phyloP scores from a whole-genome alignment of 2,797 vertebrate species.

The Premnoplex brunnescens region DNA sequence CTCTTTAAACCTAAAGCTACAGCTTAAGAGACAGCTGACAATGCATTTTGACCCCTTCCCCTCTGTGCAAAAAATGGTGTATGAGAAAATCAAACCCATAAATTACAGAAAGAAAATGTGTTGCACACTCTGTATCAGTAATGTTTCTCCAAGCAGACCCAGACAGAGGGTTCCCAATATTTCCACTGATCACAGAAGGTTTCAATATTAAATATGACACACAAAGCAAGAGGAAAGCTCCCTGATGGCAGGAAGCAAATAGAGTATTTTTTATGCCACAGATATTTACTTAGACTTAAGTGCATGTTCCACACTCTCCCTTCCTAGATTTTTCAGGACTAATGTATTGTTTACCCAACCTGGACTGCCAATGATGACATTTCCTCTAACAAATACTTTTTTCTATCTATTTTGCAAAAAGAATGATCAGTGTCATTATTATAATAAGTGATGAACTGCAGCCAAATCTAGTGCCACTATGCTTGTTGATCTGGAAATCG shows the following conservation, averaged over 20 bases:
- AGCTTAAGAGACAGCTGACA: not conserved
- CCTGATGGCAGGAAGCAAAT: not conserved
- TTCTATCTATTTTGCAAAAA: not conserved
- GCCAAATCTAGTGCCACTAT: not conserved
- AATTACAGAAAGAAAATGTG: not conserved
- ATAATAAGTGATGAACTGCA: accelerated
- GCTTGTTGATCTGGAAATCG: not conserved
- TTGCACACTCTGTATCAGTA: not conserved
- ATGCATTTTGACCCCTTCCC: not conserved
- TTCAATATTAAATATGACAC: slow-evolving; percentile 11
- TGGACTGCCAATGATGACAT: not conserved
- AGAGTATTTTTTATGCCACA: not conserved
- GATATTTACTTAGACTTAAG: not conserved
- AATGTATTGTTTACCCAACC: not conserved
- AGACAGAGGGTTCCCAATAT: not conserved
- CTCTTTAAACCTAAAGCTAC: not conserved
- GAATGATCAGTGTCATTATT: not conserved
- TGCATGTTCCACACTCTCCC: not conserved
- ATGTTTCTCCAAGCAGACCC: not conserved
- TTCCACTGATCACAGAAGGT: not conserved
- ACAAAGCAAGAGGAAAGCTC: not conserved
- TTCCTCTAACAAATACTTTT: not conserved
- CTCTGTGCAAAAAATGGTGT: not conserved
- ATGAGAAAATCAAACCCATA: not conserved
- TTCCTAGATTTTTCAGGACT: not conserved